Evolutionary conservation across 37 sponge, comb jelly and placozoan species (phyloP).

Genomic region (Bolinopsis microptera): DNA sequence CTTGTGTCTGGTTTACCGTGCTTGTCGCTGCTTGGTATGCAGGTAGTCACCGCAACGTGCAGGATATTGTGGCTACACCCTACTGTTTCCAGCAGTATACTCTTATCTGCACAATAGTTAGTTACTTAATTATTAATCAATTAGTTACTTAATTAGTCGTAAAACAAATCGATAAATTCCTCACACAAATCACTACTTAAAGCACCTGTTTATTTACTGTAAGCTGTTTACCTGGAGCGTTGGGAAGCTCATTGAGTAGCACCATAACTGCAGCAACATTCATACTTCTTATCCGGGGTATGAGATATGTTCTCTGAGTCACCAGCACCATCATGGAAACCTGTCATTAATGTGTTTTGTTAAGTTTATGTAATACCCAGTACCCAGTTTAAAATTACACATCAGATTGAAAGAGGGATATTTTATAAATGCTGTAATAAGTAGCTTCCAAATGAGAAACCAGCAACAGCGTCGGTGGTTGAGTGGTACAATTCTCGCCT

Average conservation of each 20-base stretch:
- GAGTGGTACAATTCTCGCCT: slow-evolving; percentile 68
- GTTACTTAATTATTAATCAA: no score
- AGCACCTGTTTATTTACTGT: no score
- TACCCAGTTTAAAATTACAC: neutral
- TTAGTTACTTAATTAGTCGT: no score
- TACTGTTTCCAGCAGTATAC: slow-evolving; percentile 32
- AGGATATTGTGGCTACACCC: slow-evolving; percentile 42
- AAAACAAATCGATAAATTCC: no score
- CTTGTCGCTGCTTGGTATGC: neutral
- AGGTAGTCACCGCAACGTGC: slow-evolving; percentile 24
- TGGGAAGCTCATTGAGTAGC: neutral
- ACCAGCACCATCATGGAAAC: slow-evolving; percentile 54
- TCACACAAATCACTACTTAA: no score
- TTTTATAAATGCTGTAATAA: no score
- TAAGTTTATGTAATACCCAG: neutral
- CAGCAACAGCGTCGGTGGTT: slow-evolving; percentile 64
- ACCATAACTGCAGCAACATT: slow-evolving; percentile 40
- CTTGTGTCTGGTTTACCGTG: neutral
- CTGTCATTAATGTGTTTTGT: slow-evolving; percentile 1
- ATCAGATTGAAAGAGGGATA: no score
- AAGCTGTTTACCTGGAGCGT: slow-evolving; percentile 9
- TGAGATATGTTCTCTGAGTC: slow-evolving; percentile 17
- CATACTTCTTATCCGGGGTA: slow-evolving; percentile 32
- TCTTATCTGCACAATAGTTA: slow-evolving; percentile 41
- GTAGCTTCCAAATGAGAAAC: neutral